Base-by-base conservation (phyloP, 2,888 invertebrate species). In the Azorinus chamasolen region DNA sequence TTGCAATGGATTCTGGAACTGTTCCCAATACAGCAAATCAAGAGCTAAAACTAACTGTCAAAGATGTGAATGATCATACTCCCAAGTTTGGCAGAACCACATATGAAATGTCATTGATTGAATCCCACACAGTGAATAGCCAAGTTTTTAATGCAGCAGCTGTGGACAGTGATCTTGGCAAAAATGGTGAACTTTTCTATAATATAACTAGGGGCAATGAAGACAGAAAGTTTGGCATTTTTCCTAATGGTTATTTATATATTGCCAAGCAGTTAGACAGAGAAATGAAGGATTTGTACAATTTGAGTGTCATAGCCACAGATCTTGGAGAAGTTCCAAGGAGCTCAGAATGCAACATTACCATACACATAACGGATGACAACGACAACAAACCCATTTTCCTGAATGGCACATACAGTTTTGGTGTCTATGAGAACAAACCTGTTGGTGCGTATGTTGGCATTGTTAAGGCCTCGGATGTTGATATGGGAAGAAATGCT, bases 21-120 rank as follows among this genome's bases (percentile, higher is more conserved):
- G 84, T 89, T 14, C 68, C 80, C 25, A 79, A 80, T 8, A 83
- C 87, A 0, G 75, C 87, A 1, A 68, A 85, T 8, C 83, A 88
- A 53, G 72, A 73, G 18, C 72, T 92, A 2, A 76, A 61, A 4
- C 75, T 92, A 18, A 75, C 72, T 16, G 95, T 99, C 4, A 96
- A 97, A 89, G 98, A 98, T 92, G 97, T 98, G 1, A 99, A 99
- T 93, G 97, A 98, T 93, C 98, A 98, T 91, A 98, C 98, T 0
- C 98, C 98, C 12, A 96, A 97, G 2, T 99, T 99, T 93, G 96
- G 97, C 91, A 96, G 97, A 86, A 96, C 96, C 0, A 97, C 96
- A 18, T 98, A 98, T 93, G 98, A 98, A 94, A 97, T 97, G 2
- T 98, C 98, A 0, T 93, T 99, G 61, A 93, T 96, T 6, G 99